Evolutionary conservation across 2,113 vertebrate genomes (phyloP), one percentile per base, ranked within the genome.

Genomic region (Hepsetus odoe): DNA sequence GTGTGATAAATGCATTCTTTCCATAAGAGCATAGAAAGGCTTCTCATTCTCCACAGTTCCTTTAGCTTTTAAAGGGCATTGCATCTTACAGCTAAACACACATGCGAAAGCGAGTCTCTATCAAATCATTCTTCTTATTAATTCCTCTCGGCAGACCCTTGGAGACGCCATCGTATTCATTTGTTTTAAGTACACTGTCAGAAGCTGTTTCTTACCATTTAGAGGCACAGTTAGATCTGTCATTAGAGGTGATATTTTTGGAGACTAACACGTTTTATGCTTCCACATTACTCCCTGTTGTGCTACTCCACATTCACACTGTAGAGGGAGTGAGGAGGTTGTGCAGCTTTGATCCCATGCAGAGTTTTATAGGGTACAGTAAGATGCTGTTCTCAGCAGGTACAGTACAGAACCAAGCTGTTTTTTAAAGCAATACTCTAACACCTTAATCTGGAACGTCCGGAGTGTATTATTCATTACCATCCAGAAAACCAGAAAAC

Each of bases 281-380:
- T 38, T 16, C 65, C 49, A n/a, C 7, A 26, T 24, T 58, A 38
- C 16, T 46, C 30, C 22, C 58, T 12, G 20, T 53, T 44, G 12
- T 68, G 74, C 69, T 53, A 68, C 53, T 22, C 70, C 61, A 42
- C 42, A 42, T n/a, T 24, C 33, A 33, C 56, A 26, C 80, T 77
- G 69, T 68, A 78, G 75, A 77, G 80, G 75, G 74, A 32, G 80
- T 68, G 22, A 74, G 64, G 55, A 77, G 71, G 55, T 74, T 30
- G 64, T 30, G 67, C 46, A 67, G 42, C 59, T 40, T 26, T 46
- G 14, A 16, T 70, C 28, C 53, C 56, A 40, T 18, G 59, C 59
- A 62, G 59, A 38, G 35, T 33, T 55, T 62, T 62, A 33, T 38
- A 38, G 18, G 9, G 26, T 40, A 55, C n/a, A 53, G 46, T 18